Conservation (phyloP, 2,888 invertebrate species). For the Phyto melanocephala region DNA sequence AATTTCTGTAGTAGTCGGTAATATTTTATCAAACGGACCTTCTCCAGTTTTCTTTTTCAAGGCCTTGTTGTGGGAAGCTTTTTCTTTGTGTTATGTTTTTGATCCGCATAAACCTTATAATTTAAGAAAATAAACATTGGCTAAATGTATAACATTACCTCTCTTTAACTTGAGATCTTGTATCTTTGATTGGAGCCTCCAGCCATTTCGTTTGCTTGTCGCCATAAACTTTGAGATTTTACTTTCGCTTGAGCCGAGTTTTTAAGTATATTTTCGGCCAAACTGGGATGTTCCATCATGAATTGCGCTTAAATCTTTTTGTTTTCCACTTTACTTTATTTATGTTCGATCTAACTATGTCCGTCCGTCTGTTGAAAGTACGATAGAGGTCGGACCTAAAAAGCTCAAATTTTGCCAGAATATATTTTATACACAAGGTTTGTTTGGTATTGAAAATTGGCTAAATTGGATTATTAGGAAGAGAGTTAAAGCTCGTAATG, state of each 20-base stretch:
- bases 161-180: slow-evolving; percentile 34
- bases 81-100: slow-evolving; percentile 56
- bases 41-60: slow-evolving; percentile 49
- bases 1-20: slow-evolving; percentile 50
- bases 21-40: slow-evolving; percentile 47
- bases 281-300: slow-evolving; percentile 31
- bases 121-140: neutral
- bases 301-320: slow-evolving; percentile 33
- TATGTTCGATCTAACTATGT: too few species aligned
- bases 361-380: too few species aligned
- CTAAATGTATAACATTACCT: slow-evolving; percentile 13
- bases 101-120: slow-evolving; percentile 46
- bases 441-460: too few species aligned
- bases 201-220: slow-evolving; percentile 32
- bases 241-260: slow-evolving; percentile 28
- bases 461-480: too few species aligned
- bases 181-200: slow-evolving; percentile 24
- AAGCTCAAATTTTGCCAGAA: too few species aligned
- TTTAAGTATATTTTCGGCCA: slow-evolving; percentile 26
- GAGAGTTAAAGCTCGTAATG: too few species aligned
- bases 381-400: too few species aligned
- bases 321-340: slow-evolving; percentile 29
- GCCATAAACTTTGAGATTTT: slow-evolving; percentile 28
- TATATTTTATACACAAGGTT: too few species aligned
- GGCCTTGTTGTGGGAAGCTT: slow-evolving; percentile 54